These are phyloP conservation scores for Pangasius larnaudii DNA, from an alignment of 2,797 vertebrate genomes.

Conservation along the genomic window DNA sequence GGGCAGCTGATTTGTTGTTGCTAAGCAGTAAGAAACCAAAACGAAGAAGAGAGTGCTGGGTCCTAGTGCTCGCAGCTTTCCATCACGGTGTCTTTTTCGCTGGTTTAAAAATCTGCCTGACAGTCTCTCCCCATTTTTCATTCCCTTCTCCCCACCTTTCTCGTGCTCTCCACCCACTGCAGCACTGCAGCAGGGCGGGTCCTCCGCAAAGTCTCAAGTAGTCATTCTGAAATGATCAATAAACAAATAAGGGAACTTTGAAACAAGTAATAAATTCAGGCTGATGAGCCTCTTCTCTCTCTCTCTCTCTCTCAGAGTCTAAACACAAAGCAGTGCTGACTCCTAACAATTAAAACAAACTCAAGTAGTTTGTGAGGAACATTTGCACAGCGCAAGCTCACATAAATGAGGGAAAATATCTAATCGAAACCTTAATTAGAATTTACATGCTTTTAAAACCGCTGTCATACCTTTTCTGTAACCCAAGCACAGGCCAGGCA, in stretches of 20 bases:
- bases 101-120: slow-evolving; percentile 47
- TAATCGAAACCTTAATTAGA: neutral
- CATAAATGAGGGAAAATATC: neutral
- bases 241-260: slow-evolving; percentile 46
- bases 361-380: neutral
- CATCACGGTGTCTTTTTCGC: slow-evolving; percentile 48
- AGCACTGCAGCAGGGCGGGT: slow-evolving; percentile 76
- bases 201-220: slow-evolving; percentile 57
- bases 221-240: slow-evolving; percentile 34
- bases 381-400: neutral
- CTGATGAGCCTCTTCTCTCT: neutral
- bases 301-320: neutral
- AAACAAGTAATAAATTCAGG: slow-evolving; percentile 1
- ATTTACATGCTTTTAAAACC: neutral
- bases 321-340: neutral
- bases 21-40: slow-evolving; percentile 81
- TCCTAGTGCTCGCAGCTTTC: slow-evolving; percentile 69
- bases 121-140: slow-evolving; percentile 47
- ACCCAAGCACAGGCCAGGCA: neutral
- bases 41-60: slow-evolving; percentile 63
- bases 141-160: slow-evolving; percentile 65
- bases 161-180: slow-evolving; percentile 72
- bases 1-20: slow-evolving; percentile 80
- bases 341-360: neutral
- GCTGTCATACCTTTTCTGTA: neutral